Conservation (phyloP, 2,797 vertebrate species). For the Euphonia xanthogaster region DNA sequence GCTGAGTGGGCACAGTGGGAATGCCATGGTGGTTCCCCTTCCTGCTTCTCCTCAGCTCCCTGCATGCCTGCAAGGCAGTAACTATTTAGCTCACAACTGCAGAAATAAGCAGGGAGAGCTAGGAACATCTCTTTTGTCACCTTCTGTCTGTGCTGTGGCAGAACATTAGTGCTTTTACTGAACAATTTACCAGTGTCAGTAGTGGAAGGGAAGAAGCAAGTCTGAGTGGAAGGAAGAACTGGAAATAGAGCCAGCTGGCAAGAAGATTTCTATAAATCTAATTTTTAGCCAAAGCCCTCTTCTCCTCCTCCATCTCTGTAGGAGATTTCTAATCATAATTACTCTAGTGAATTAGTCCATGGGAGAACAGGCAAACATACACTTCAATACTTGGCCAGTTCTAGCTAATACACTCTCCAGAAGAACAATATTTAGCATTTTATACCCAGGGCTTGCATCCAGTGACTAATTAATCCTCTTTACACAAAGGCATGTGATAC, state of each 20-base stretch:
- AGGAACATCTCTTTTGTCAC: neutral
- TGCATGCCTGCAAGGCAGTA: neutral
- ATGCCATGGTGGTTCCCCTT: neutral
- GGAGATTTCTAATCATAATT: slow-evolving; percentile 24
- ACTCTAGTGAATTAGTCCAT: slow-evolving; percentile 26
- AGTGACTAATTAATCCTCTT: slow-evolving; percentile 15
- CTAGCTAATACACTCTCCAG: neutral
- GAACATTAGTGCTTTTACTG: neutral
- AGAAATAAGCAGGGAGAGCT: neutral
- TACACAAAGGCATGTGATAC: neutral
- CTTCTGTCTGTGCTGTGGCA: neutral
- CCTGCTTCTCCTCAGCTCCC: neutral
- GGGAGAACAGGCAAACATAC: slow-evolving; percentile 8
- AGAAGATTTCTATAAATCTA: neutral
- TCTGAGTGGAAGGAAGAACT: neutral
- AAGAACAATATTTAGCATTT: slow-evolving; percentile 36
- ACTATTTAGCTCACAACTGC: neutral
- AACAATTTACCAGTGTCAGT: neutral
- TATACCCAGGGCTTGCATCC: neutral
- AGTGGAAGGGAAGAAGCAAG: neutral
- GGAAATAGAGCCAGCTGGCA: slow-evolving; percentile 1
- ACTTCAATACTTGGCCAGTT: slow-evolving; percentile 9
- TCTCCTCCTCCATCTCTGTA: neutral
- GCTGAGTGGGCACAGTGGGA: neutral
- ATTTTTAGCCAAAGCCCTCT: slow-evolving; percentile 4